These are phyloP conservation scores for Trichonephila clavata DNA, from an alignment of 1,140 invertebrate genomes.

Conservation along the genomic window DNA sequence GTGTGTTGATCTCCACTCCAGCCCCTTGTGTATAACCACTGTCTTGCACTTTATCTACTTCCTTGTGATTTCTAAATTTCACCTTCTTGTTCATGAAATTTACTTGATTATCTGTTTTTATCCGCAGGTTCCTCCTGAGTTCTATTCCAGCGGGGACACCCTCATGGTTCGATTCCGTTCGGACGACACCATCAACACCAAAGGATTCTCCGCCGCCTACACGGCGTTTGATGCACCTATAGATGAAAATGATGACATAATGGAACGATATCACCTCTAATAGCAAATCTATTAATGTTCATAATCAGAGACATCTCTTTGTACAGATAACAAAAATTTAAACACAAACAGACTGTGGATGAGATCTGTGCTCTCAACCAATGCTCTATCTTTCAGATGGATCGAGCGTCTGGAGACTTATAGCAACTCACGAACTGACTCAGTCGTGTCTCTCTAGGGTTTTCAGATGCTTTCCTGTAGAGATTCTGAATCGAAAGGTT, in stretches of 20 bases:
- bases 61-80: no score
- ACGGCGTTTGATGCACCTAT: constrained; percentile 45
- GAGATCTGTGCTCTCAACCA: neutral
- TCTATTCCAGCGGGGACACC: constrained; percentile 92
- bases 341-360: neutral
- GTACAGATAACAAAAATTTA: constrained; percentile 42
- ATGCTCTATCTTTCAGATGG: constrained; percentile 10
- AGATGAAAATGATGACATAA: constrained; percentile 72
- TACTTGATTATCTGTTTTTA: neutral
- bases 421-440: neutral
- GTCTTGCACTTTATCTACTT: no score
- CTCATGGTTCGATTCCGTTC: constrained; percentile 93
- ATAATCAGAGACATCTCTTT: constrained; percentile 38
- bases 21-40: no score
- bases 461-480: neutral
- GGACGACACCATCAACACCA: constrained; percentile 93
- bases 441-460: neutral
- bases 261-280: constrained; percentile 73
- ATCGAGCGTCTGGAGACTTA: neutral
- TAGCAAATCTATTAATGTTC: neutral
- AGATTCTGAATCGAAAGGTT: neutral
- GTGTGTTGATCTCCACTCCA: rapidly evolving
- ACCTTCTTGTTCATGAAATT: no score
- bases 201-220: constrained; percentile 95
- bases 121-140: constrained; percentile 91